Conservation (phyloP, 92 coral and sea anemone species). For the Virgularia gustaviana region DNA sequence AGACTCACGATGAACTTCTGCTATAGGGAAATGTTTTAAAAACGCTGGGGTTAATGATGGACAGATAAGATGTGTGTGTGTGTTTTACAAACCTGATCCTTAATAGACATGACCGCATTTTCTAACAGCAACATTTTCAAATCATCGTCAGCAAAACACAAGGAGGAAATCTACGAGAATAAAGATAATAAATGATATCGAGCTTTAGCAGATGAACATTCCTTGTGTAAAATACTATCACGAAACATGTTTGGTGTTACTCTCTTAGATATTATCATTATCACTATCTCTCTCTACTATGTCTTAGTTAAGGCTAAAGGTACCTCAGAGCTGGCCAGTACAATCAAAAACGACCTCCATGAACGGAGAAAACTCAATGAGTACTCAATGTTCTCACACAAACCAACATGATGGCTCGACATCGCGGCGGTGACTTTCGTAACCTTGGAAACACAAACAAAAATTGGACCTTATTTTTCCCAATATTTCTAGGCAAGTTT, state of each 20-base stretch:
- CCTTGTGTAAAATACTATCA: too few relatives aligned
- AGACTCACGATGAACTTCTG: too few relatives aligned
- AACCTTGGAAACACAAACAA: slow-evolving; percentile 22
- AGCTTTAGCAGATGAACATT: too few relatives aligned
- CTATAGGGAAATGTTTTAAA: too few relatives aligned
- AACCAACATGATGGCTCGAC: neutral
- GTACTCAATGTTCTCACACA: slow-evolving; percentile 25
- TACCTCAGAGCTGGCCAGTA: slow-evolving; percentile 72
- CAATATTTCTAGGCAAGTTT: neutral
- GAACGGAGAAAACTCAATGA: slow-evolving; percentile 73
- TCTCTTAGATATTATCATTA: too few relatives aligned
- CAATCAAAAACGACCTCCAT: slow-evolving; percentile 84
- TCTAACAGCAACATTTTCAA: slow-evolving; percentile 1
- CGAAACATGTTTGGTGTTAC: too few relatives aligned
- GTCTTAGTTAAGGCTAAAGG: neutral
- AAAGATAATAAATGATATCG: neutral
- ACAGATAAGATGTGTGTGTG: neutral
- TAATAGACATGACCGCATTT: neutral
- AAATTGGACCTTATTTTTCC: too few relatives aligned
- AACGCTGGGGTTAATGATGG: neutral
- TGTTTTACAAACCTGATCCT: slow-evolving; percentile 3
- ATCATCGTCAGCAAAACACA: neutral
- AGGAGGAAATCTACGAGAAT: neutral
- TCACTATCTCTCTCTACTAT: too few relatives aligned
- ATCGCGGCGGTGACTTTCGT: neutral